Evolutionary conservation across 2,888 invertebrate species (phyloP), one percentile per base, ranked within the genome.

Genomic region (Chouioia cunea): DNA sequence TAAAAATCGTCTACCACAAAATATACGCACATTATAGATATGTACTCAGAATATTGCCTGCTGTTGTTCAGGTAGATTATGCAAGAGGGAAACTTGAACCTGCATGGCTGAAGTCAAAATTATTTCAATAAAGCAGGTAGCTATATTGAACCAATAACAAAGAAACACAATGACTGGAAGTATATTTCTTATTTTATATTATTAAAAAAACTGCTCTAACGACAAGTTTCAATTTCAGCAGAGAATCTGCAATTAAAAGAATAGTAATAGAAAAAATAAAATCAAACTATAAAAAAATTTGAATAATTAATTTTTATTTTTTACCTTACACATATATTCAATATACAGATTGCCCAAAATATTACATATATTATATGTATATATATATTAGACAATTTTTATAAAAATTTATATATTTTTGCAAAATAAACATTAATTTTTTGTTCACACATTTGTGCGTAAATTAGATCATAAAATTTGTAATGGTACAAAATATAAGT

Each of bases 401-500:
- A 57, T 62, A 62, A 47, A 65, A 58, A n/a, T 6, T 4, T n/a
- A n/a, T 50, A 50, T 57, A 44, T 52, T 12, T 64, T 62, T 54
- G 43, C 63, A 56, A 64, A 67, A 57, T 36, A 57, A 16, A n/a
- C 43, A 47, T n/a, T 16, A 53, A 44, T 50, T 36, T 46, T 50
- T 53, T 22, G 18, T 57, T 46, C 27, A 23, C 36, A 52, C 57
- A 57, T 59, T 46, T 69, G 53, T 63, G 65, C 57, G 47, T 69
- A 52, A 48, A 48, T 65, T 23, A 15, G 62, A 64, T 70, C 16
- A 64, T 69, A 56, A 60, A 53, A 43, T 64, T 50, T 66, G 23
- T 64, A 43, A n/a, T 56, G 50, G 43, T 65, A 73, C 50, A 70
- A 70, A 66, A 73, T 22, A 56, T 65, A 64, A 65, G 65, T 48